phyloP scores from a whole-genome alignment of 1,140 invertebrate species.

The Drosophila pseudoobscura region DNA sequence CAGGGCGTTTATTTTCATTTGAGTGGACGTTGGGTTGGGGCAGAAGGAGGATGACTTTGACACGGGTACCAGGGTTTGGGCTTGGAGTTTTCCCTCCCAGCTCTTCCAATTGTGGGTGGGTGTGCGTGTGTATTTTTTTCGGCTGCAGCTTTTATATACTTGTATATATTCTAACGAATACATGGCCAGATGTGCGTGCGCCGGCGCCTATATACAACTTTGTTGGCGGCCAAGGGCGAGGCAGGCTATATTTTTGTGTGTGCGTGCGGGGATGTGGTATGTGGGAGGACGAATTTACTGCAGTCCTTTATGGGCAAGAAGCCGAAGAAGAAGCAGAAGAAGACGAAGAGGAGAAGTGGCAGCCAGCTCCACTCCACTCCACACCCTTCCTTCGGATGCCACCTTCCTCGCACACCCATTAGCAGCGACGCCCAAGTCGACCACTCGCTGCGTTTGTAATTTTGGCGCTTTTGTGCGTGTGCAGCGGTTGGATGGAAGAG shows the following conservation, averaged over 20 bases:
- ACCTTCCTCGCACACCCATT: slow-evolving; percentile 16
- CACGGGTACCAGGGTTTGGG: slow-evolving; percentile 50
- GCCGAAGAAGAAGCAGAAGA: slow-evolving; percentile 1
- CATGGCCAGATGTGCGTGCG: slow-evolving; percentile 55
- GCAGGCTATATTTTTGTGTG: slow-evolving; percentile 7
- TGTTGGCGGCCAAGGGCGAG: slow-evolving; percentile 2
- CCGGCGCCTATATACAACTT: slow-evolving; percentile 53
- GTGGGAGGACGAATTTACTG: slow-evolving; percentile 46
- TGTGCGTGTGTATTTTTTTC: slow-evolving; percentile 34
- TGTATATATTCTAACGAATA: slow-evolving; percentile 6
- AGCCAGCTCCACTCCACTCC: not conserved
- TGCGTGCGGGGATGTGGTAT: not conserved
- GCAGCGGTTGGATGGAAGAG: slow-evolving; percentile 40
- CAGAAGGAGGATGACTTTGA: slow-evolving; percentile 60
- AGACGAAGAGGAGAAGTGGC: not conserved
- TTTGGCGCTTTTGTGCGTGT: slow-evolving; percentile 80
- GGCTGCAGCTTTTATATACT: slow-evolving; percentile 63
- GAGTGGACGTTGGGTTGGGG: slow-evolving; percentile 13
- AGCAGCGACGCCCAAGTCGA: slow-evolving; percentile 25
- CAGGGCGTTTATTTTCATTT: slow-evolving; percentile 66
- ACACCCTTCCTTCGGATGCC: not conserved
- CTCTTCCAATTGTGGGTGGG: not conserved
- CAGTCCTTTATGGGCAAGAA: slow-evolving; percentile 68
- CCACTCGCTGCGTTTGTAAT: slow-evolving; percentile 79
- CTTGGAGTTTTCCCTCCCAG: slow-evolving; percentile 4